Percentiles rank a stretch among this genome's conserved stretches.
These are phyloP conservation scores for Nibea albiflora DNA, from an alignment of 2,113 vertebrate genomes.

Conservation along the genomic window DNA sequence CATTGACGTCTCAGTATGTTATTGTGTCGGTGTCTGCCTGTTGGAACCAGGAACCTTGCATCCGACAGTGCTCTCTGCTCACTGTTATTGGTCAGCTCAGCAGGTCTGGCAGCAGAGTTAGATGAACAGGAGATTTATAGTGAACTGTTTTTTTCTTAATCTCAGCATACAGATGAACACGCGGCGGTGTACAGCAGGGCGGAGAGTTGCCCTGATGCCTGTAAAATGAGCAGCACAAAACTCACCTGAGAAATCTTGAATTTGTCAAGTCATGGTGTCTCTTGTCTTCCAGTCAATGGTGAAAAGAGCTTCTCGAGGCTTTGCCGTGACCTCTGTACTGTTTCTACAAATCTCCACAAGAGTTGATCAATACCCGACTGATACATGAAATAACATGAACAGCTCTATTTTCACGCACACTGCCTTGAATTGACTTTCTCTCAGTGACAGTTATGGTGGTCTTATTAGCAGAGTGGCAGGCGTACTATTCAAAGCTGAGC, in stretches of 20 bases:
- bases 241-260: not conserved
- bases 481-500: not conserved
- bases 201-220: not conserved
- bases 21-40: too few species aligned
- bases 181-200: not conserved
- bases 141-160: slow-evolving; percentile 58
- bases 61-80: not conserved
- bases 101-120: slow-evolving; percentile 23
- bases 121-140: slow-evolving; percentile 34
- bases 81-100: slow-evolving; percentile 12
- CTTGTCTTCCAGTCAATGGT: too few species aligned
- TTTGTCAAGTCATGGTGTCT: not conserved
- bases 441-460: too few species aligned
- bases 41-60: not conserved
- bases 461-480: not conserved
- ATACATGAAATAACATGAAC: not conserved
- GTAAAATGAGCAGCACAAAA: not conserved
- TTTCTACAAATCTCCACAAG: not conserved
- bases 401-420: not conserved
- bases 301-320: not conserved
- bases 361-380: not conserved
- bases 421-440: not conserved
- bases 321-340: not conserved
- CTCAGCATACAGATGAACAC: slow-evolving; percentile 25
- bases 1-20: too few species aligned